Evolutionary conservation across 2,113 vertebrate species (phyloP).

Genomic region (Pollachius pollachius): DNA sequence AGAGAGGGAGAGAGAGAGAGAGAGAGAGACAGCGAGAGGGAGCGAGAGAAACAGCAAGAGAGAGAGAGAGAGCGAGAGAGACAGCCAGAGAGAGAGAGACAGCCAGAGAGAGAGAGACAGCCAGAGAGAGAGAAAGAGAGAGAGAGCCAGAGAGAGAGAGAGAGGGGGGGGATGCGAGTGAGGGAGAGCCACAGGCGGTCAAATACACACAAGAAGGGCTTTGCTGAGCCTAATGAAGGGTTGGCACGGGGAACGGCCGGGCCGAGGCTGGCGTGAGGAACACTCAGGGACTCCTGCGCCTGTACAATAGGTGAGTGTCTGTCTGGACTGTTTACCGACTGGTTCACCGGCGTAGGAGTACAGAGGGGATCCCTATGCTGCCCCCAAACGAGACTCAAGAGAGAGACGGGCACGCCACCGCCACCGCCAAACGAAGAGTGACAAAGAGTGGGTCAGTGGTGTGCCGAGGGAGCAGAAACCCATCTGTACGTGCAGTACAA

Average conservation of each 20-base stretch:
- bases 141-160: too few species aligned
- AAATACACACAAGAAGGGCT: constrained; percentile 52
- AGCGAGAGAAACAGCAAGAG: too few species aligned
- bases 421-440: too few species aligned
- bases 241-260: constrained; percentile 54
- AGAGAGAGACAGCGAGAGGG: too few species aligned
- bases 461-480: too few species aligned
- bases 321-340: constrained; percentile 54
- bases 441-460: too few species aligned
- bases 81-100: too few species aligned
- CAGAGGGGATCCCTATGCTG: constrained; percentile 39
- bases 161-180: constrained; percentile 1
- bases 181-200: constrained; percentile 28
- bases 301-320: constrained; percentile 62
- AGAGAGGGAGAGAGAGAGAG: too few species aligned
- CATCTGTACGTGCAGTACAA: too few species aligned
- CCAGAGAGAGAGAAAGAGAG: too few species aligned
- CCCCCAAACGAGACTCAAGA: constrained; percentile 5
- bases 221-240: constrained; percentile 62
- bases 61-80: too few species aligned
- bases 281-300: constrained; percentile 32
- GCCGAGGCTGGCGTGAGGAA: constrained; percentile 48
- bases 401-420: background rate
- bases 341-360: constrained; percentile 3
- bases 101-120: too few species aligned